These are phyloP conservation scores for Sparidentex hasta DNA, from an alignment of 2,797 vertebrate genomes.

Conservation along the genomic window DNA sequence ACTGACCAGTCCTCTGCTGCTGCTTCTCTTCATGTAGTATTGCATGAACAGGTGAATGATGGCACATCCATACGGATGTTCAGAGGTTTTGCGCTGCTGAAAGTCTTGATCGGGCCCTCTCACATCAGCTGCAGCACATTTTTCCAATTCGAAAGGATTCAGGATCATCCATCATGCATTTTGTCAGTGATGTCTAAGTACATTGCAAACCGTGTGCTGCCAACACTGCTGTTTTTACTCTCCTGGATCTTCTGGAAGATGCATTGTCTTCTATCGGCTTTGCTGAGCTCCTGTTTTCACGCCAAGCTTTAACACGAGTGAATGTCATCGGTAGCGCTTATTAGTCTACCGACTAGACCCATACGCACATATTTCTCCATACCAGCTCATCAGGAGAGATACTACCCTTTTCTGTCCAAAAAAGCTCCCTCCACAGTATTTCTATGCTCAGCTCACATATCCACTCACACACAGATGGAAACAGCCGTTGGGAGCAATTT, in stretches of 20 bases:
- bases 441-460: too few species aligned
- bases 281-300: conserved; percentile 1
- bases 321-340: not conserved
- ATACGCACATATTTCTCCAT: too few species aligned
- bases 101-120: not conserved
- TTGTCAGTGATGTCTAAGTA: not conserved
- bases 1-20: not conserved
- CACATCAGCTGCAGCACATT: not conserved
- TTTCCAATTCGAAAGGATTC: not conserved
- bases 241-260: not conserved
- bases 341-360: too few species aligned
- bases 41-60: not conserved
- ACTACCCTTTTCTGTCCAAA: too few species aligned
- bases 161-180: not conserved
- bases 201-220: not conserved
- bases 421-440: too few species aligned
- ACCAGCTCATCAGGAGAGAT: too few species aligned
- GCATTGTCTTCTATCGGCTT: not conserved
- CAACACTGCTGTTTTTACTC: not conserved
- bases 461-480: too few species aligned
- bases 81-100: not conserved
- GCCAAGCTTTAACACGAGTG: not conserved
- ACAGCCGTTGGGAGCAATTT: too few species aligned
- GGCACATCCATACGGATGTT: not conserved
- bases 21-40: not conserved